phyloP scores from a whole-genome alignment of 2,888 invertebrate genomes.

The Spodoptera littoralis region DNA sequence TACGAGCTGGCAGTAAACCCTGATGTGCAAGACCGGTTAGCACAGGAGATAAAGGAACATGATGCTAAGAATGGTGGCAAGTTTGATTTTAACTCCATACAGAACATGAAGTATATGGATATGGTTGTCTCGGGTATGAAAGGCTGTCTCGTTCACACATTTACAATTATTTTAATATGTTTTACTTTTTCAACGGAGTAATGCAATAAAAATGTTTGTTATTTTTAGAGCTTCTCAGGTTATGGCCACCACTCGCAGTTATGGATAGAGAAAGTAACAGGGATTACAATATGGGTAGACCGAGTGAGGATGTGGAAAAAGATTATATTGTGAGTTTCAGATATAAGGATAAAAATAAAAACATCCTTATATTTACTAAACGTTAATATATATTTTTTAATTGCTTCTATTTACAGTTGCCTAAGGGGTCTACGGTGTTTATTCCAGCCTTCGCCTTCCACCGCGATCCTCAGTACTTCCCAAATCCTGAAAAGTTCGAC shows the following conservation, averaged over 20 bases:
- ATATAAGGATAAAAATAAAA: too few relatives aligned
- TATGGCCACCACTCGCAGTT: constrained; percentile 79
- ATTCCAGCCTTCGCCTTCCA: constrained; percentile 83
- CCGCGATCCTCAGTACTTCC: constrained; percentile 84
- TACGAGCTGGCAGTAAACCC: constrained; percentile 72
- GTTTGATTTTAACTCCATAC: constrained; percentile 79
- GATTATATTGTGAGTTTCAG: constrained; percentile 71
- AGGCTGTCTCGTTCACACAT: neutral
- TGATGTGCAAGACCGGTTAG: constrained; percentile 70
- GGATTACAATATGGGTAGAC: constrained; percentile 80
- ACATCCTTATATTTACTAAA: neutral
- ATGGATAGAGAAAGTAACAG: constrained; percentile 86
- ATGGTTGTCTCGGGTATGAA: constrained; percentile 81
- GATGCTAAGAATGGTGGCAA: constrained; percentile 69
- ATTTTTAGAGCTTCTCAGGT: constrained; percentile 75
- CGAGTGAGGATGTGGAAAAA: constrained; percentile 63
- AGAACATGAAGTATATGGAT: constrained; percentile 77
- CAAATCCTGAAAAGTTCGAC: constrained; percentile 88
- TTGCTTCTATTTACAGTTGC: constrained; percentile 58
- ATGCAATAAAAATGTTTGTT: neutral
- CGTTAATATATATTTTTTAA: neutral
- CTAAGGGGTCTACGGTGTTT: constrained; percentile 68
- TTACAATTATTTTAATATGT: neutral
- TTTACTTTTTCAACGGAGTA: neutral
- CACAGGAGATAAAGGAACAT: constrained; percentile 67